phyloP scores from a whole-genome alignment of 2,113 vertebrate species.

The Phoenicopterus ruber region DNA sequence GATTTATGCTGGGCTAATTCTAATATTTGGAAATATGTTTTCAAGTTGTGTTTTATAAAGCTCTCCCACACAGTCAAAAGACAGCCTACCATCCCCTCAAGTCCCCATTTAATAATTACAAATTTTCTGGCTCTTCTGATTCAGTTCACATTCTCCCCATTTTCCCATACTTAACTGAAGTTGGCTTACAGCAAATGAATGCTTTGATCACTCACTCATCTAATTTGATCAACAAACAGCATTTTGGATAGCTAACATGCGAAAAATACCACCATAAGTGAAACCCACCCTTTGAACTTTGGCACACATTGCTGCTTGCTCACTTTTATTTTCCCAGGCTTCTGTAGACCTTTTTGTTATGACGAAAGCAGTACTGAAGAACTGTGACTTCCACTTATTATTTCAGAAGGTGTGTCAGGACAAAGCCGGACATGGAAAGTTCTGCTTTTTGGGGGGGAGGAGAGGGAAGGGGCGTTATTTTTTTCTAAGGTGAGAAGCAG shows the following conservation, averaged over 20 bases:
- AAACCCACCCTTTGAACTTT: background rate
- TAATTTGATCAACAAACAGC: background rate
- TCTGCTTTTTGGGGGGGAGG: background rate
- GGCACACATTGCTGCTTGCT: background rate
- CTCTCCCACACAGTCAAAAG: background rate
- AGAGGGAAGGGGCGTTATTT: background rate
- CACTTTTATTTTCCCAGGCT: background rate
- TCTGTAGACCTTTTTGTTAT: background rate
- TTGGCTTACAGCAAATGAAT: background rate
- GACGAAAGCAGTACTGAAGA: background rate
- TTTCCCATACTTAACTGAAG: background rate
- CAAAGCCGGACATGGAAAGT: slow-evolving; percentile 8
- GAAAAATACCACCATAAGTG: background rate
- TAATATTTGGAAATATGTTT: background rate
- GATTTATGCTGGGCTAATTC: background rate
- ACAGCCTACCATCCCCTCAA: background rate
- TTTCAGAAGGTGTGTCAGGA: slow-evolving; percentile 8
- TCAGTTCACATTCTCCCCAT: background rate
- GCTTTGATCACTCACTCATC: background rate
- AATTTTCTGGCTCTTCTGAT: background rate
- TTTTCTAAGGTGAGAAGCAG: slow-evolving; percentile 6
- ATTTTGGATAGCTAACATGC: background rate
- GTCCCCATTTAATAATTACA: background rate
- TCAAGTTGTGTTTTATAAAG: background rate
- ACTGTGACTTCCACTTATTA: slow-evolving; percentile 45